These are phyloP conservation scores for Crotalus viridis DNA, from an alignment of 2,113 vertebrate genomes.

Conservation along the genomic window DNA sequence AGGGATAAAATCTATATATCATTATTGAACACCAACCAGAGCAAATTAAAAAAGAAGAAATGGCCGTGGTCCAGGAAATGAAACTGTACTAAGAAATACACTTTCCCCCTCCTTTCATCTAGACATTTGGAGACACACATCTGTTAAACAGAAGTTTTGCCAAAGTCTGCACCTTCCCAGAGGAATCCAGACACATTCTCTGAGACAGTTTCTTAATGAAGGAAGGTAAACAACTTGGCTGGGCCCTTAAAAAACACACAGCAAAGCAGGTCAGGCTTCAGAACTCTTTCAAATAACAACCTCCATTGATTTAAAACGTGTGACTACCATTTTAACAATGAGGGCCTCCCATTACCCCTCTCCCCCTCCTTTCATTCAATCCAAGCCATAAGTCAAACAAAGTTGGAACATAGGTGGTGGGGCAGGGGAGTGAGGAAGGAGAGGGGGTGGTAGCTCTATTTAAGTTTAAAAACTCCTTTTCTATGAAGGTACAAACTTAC, in stretches of 20 bases:
- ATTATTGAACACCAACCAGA: slow-evolving; percentile 28
- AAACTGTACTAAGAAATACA: neutral
- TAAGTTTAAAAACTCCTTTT: slow-evolving; percentile 44
- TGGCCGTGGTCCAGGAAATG: neutral
- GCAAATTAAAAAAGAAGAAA: neutral
- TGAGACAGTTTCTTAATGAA: slow-evolving; percentile 4
- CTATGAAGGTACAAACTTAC: slow-evolving; percentile 38
- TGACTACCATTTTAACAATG: slow-evolving; percentile 9
- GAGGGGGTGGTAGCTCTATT: slow-evolving; percentile 4
- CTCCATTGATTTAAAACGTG: neutral
- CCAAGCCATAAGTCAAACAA: neutral
- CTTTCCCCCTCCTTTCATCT: neutral
- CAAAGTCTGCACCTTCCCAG: neutral
- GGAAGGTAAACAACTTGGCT: slow-evolving; percentile 11
- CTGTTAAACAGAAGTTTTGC: slow-evolving; percentile 24
- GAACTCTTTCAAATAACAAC: neutral
- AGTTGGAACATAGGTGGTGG: slow-evolving; percentile 57
- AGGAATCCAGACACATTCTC: slow-evolving; percentile 11
- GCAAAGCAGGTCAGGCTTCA: neutral
- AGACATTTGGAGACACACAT: slow-evolving; percentile 5
- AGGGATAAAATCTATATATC: slow-evolving; percentile 23
- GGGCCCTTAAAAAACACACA: neutral
- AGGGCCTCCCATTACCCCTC: neutral
- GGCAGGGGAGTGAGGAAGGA: neutral
- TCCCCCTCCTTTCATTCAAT: neutral